A percentile compares a stretch with the other conserved stretches of the same genome.
Conservation (phyloP, 1,140 invertebrate species). For the Drosophila kanapiae region DNA sequence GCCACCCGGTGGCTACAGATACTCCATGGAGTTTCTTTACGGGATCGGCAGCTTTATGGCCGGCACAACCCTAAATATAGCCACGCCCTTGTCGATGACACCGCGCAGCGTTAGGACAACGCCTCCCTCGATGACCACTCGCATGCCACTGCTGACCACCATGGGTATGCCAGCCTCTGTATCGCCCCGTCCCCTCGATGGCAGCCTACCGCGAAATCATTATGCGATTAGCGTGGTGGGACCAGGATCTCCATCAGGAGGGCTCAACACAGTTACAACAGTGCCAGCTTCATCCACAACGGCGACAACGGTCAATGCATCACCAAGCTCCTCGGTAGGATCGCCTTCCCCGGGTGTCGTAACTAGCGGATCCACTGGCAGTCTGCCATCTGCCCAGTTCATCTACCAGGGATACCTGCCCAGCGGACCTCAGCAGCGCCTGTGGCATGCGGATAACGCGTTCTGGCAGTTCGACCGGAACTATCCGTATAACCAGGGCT, state of each 20-base stretch:
- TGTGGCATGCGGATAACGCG: constrained; percentile 69
- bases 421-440: constrained; percentile 57
- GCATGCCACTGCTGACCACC: constrained; percentile 20
- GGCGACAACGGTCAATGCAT: neutral
- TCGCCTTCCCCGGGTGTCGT: neutral
- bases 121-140: constrained; percentile 31
- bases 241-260: constrained; percentile 4
- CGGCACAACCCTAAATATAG: constrained; percentile 55
- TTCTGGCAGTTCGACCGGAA: constrained; percentile 74
- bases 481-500: constrained; percentile 70
- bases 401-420: constrained; percentile 58
- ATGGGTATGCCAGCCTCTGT: constrained; percentile 13
- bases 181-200: constrained; percentile 14
- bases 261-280: constrained; percentile 8
- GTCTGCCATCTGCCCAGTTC: constrained; percentile 38
- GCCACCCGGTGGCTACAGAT: constrained; percentile 72
- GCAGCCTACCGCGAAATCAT: constrained; percentile 17
- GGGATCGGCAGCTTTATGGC: constrained; percentile 62
- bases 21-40: constrained; percentile 72
- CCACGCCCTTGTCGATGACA: constrained; percentile 66
- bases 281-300: constrained; percentile 17
- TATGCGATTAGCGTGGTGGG: constrained; percentile 29
- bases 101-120: constrained; percentile 52
- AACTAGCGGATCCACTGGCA: neutral
- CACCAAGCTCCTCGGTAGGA: neutral